phyloP scores from a whole-genome alignment of 2,113 vertebrate genomes.

The Vireo altiloquus region DNA sequence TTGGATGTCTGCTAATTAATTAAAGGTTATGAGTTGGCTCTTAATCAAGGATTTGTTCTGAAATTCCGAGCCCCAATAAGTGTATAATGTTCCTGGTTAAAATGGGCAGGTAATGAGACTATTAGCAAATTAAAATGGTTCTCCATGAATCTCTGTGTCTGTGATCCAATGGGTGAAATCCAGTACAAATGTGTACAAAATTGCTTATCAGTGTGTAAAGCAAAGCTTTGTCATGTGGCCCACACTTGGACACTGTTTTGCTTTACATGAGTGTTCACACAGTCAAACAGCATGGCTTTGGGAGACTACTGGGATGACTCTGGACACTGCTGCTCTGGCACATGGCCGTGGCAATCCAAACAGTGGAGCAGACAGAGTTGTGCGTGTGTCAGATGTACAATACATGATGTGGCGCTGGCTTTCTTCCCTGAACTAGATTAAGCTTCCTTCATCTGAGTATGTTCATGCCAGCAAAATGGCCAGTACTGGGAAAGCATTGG shows the following conservation, averaged over 20 bases:
- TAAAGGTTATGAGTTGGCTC: conserved; percentile 67
- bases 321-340: background rate
- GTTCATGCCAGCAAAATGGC: background rate
- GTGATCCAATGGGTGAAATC: background rate
- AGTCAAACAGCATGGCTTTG: background rate
- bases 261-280: background rate
- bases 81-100: background rate
- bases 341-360: fast-evolving
- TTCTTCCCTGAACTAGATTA: background rate
- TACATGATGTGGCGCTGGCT: background rate
- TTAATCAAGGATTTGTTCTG: conserved; percentile 67
- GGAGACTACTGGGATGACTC: background rate
- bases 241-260: background rate
- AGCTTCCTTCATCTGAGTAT: background rate
- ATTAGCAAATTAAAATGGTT: background rate
- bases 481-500: background rate
- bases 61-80: conserved; percentile 7
- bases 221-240: background rate
- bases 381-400: fast-evolving
- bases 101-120: background rate
- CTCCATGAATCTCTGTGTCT: background rate
- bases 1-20: conserved; percentile 73
- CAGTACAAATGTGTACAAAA: background rate
- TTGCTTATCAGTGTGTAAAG: background rate
- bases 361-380: background rate